Evolutionary conservation across 2,888 invertebrate genomes (phyloP).

Genomic region (Linhomoeus sp.): DNA sequence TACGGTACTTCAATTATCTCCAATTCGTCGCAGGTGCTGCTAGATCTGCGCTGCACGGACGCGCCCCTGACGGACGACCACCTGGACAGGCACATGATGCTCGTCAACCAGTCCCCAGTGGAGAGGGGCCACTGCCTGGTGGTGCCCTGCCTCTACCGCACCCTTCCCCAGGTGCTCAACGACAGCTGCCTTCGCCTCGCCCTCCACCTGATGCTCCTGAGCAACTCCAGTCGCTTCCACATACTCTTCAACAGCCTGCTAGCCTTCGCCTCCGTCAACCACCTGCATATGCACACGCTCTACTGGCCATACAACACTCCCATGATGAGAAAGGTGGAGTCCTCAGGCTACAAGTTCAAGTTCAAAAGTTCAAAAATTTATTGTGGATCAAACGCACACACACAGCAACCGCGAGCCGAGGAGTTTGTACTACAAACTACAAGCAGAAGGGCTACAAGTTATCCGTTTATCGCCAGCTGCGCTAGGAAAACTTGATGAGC

Average conservation of each 20-base stretch:
- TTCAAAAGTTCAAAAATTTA: too few species aligned
- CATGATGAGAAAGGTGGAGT: too few species aligned
- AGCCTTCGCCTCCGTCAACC: constrained; percentile 71
- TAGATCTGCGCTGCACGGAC: constrained; percentile 17
- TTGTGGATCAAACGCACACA: too few species aligned
- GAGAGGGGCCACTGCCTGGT: constrained; percentile 20
- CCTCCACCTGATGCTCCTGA: constrained; percentile 21
- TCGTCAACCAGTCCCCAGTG: constrained; percentile 23
- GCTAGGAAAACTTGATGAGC: too few species aligned
- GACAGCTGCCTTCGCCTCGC: constrained; percentile 17
- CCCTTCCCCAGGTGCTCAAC: constrained; percentile 12
- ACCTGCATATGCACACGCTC: constrained; percentile 62
- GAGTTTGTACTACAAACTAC: too few species aligned
- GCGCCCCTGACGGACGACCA: constrained; percentile 16
- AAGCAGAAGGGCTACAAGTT: too few species aligned
- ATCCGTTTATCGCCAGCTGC: too few species aligned
- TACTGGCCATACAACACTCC: constrained; percentile 33
- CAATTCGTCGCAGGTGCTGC: constrained; percentile 17
- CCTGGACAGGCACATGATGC: constrained; percentile 17
- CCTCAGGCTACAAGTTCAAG: too few species aligned
- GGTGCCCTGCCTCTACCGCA: constrained; percentile 17
- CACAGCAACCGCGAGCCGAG: too few species aligned
- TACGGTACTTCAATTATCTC: too few species aligned
- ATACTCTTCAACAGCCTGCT: constrained; percentile 66
- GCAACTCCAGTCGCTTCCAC: constrained; percentile 39